Evolutionary conservation across 2,888 invertebrate genomes (phyloP).

Genomic region (Euproctis similis): DNA sequence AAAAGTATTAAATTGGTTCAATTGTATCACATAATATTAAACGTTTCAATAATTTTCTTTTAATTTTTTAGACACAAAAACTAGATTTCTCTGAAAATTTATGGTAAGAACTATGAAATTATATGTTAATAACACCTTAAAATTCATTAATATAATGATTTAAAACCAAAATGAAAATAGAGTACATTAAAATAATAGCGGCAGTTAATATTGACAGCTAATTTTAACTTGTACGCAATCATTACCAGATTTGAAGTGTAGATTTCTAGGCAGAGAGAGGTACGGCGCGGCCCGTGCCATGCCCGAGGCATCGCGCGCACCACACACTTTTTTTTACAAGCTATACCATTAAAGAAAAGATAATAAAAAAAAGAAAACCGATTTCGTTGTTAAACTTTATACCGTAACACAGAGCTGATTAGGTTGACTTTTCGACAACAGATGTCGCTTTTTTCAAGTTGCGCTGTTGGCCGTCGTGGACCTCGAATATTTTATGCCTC

Average conservation of each 20-base stretch:
- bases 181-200: conserved; percentile 31
- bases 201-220: conserved; percentile 41
- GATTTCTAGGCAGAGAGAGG: conserved; percentile 44
- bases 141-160: too few relatives aligned
- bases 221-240: conserved; percentile 40
- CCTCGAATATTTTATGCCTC: conserved; percentile 37
- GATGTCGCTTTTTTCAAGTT: conserved; percentile 18
- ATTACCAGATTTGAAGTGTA: conserved; percentile 38
- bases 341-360: too few relatives aligned
- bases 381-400: conserved; percentile 9
- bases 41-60: too few relatives aligned
- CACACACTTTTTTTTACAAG: conserved; percentile 21
- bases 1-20: too few relatives aligned
- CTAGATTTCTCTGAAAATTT: too few relatives aligned
- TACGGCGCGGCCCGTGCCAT: conserved; percentile 48
- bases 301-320: conserved; percentile 39
- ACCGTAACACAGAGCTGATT: conserved; percentile 16
- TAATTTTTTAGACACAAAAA: too few relatives aligned
- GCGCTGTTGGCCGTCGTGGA: conserved; percentile 28
- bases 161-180: conserved; percentile 23
- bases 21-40: too few relatives aligned
- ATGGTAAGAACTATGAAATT: too few relatives aligned
- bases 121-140: too few relatives aligned
- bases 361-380: conserved; percentile 21
- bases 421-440: conserved; percentile 22